Evolutionary conservation across 2,113 vertebrate species (phyloP), one percentile per base, ranked within the genome.

Genomic region (Sinosuthora webbiana): DNA sequence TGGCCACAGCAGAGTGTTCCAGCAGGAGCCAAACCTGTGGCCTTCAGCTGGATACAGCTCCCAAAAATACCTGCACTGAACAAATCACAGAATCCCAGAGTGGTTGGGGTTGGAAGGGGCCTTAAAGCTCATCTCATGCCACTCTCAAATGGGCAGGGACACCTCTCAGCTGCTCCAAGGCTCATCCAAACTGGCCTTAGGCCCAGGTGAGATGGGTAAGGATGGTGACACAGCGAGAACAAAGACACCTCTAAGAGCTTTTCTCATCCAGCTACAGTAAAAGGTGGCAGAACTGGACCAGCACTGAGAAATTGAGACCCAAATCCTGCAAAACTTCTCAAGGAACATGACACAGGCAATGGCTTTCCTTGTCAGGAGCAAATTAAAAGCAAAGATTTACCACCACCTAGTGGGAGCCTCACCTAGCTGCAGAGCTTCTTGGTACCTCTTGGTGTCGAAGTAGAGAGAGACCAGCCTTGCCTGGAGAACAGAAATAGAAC

Each of bases 401-500:
- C 83, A 67, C 94, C 97, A 94, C 53, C 96, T 96, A 93, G 90
- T 55, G 96, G 92, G 74, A 95, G 65, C 94, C 99, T 98, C 91
- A 99, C 99, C 99, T n/a, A 99, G 98, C 71, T 99, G 98, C 93
- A 99, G 98, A 4, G 99, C 99, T 97, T 99, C 99, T 92, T 99
- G 99, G 98, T 99, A 99, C 98, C 98, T 98, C 98, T 99, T 99
- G 93, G 99, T 99, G 98, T 99, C 99, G 47, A 99, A 99, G 97
- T 99, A 99, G 96, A 99, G 97, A 21, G 99, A 99, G 96, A 99
- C 99, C 96, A 99, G 98, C 87, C 99, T 99, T 69, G 99, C 99
- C 99, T 99, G 97, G 60, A 73, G 96, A 96, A 97, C n/a, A 97
- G 93, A 98, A 97, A 97, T 96, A 57, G 79, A 93, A 94, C 85